Evolutionary conservation across 2,888 invertebrate species (phyloP).

Genomic region (Anthoptus insignis): DNA sequence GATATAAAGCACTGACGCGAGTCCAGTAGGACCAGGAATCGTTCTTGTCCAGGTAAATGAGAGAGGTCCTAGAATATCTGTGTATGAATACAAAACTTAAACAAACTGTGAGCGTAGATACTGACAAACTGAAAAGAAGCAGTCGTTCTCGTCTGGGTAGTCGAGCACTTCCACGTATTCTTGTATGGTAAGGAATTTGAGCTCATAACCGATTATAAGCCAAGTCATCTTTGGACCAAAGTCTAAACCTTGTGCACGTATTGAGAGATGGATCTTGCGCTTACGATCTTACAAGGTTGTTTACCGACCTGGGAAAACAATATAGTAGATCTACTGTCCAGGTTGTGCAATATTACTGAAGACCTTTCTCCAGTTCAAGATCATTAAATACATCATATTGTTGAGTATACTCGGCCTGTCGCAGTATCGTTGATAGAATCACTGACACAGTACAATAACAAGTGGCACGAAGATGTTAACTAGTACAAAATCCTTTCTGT

Average conservation of each 20-base stretch:
- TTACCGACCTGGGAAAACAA: not conserved
- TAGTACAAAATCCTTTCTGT: not conserved
- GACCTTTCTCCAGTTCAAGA: not conserved
- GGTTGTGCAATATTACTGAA: not conserved
- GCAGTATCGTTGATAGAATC: not conserved
- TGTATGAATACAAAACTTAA: not conserved
- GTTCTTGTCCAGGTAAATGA: not conserved
- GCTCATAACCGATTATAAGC: not conserved
- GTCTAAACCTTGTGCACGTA: not conserved
- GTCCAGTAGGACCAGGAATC: not conserved
- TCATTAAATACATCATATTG: not conserved
- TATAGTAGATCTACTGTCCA: not conserved
- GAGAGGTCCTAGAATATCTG: not conserved
- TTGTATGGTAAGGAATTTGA: constrained; percentile 17
- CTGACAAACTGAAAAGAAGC: not conserved
- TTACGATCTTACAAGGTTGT: not conserved
- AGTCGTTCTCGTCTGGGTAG: not conserved
- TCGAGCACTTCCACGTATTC: constrained; percentile 31
- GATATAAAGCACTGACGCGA: not conserved
- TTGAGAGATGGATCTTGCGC: not conserved
- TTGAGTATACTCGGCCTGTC: not conserved
- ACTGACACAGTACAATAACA: not conserved
- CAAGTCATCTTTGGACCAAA: not conserved
- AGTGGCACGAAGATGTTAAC: not conserved
- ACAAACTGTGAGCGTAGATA: not conserved